Base-by-base conservation (phyloP, 37 sponge, comb jelly and placozoan species). In the Tethya wilhelma region DNA sequence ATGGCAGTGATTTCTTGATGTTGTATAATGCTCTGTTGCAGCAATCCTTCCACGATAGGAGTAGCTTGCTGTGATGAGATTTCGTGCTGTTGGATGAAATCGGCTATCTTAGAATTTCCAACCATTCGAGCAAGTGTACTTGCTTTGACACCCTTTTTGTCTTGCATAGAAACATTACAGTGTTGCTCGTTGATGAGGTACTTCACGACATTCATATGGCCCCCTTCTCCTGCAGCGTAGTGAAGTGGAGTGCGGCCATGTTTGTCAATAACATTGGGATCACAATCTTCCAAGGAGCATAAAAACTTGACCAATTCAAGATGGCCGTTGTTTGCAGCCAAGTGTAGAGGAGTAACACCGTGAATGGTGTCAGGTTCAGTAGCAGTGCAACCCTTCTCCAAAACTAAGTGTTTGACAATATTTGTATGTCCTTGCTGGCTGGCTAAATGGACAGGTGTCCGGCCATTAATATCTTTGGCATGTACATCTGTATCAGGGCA, bases 211-310 rank as follows among this genome's bases (percentile, higher is more conserved):
- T 38, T 55, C 0, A 82, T 19, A 55, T 71, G 65, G 26, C 83
- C 83, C 1, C 89, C 87, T 29, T 81, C 82, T 8, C 39, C n/a
- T 68, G 81, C 62, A 7, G 83, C 83, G 32, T 82, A 82, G 29
- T 59, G 49, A 3, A 82, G 65, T 44, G 83, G 74, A 63, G 83
- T 44, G 22, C 83, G 73, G 6, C 66, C 64, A 11, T 82, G 73
- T 8, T 44, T 64, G 72, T 82, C 83, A 7, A 44, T 60, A 17
- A 37, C 25, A 39, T 73, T 36, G 9, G 83, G 74, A 39, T 73
- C 31, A 44, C 37, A 25, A 17, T 59, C 53, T 25, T 3, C 8
- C 17, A 53, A 59, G 23, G 75, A 56, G 41, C 75, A 84, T 4
- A 84, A 53, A 45, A 72, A 84, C 26, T 74, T 67, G 2, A 84